Evolutionary conservation across 2,888 invertebrate species (phyloP).

Genomic region (Scaeva pyrastri): DNA sequence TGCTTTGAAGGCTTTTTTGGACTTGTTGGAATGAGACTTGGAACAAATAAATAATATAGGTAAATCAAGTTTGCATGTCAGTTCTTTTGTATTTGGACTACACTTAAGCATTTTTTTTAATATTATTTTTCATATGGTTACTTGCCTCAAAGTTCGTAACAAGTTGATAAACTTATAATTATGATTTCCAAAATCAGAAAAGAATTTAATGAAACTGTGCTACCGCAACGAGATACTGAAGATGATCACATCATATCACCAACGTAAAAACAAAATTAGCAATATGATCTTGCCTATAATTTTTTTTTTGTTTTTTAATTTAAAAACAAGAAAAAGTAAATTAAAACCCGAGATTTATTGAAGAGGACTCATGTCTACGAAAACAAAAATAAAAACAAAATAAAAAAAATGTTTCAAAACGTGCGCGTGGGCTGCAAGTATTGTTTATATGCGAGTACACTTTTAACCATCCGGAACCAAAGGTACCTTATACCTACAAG

Average conservation of each 20-base stretch:
- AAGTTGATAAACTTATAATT: too few species aligned
- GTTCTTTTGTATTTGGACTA: slow-evolving; percentile 1
- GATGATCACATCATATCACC: background rate
- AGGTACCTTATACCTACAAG: slow-evolving; percentile 7
- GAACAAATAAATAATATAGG: background rate
- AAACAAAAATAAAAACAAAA: slow-evolving; percentile 5
- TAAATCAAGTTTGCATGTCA: slow-evolving; percentile 10
- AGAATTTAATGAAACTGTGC: background rate
- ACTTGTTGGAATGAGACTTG: too few species aligned
- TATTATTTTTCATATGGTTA: too few species aligned
- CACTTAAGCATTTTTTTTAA: too few species aligned
- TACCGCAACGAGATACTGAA: background rate
- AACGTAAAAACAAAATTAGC: slow-evolving; percentile 22
- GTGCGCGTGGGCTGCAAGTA: slow-evolving; percentile 59
- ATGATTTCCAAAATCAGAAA: background rate
- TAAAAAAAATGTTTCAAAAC: background rate
- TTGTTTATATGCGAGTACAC: slow-evolving; percentile 70
- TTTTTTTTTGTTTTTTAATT: slow-evolving; percentile 1
- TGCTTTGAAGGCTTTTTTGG: too few species aligned
- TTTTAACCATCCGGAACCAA: slow-evolving; percentile 62
- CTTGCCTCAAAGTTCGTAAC: too few species aligned
- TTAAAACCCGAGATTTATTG: slow-evolving; percentile 48
- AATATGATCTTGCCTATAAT: slow-evolving; percentile 36
- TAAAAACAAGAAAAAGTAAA: slow-evolving; percentile 16
- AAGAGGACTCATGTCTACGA: slow-evolving; percentile 41